Percentiles rank a stretch among this genome's conserved stretches.
phyloP scores from a whole-genome alignment of 1,140 invertebrate species.

The Atta texana region DNA sequence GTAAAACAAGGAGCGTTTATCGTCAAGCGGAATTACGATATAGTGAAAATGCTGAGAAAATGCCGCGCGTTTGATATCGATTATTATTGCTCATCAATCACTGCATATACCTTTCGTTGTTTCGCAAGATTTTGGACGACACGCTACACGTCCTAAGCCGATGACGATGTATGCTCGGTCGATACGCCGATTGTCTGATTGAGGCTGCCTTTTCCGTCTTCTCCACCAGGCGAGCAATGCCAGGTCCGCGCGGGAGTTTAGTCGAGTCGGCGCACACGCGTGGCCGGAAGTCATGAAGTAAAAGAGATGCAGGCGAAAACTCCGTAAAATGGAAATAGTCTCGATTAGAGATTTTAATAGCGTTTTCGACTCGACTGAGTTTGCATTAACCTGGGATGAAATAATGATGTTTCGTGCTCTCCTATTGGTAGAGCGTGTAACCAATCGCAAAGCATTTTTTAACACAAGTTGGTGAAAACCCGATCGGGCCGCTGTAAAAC shows the following conservation, averaged over 20 bases:
- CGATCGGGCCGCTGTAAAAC: too few species aligned
- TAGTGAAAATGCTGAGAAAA: not conserved
- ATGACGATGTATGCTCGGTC: constrained; percentile 82
- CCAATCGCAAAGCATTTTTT: too few species aligned
- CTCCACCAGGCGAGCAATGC: constrained; percentile 77
- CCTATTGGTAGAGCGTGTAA: too few species aligned
- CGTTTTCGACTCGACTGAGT: too few species aligned
- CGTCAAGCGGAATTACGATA: constrained; percentile 43
- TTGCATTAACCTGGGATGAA: too few species aligned
- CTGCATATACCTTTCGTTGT: constrained; percentile 41
- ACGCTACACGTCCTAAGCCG: not conserved
- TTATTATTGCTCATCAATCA: constrained; percentile 16
- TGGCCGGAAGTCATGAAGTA: not conserved
- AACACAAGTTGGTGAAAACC: too few species aligned
- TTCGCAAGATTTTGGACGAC: constrained; percentile 46
- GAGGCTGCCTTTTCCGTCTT: constrained; percentile 71
- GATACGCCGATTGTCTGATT: constrained; percentile 76
- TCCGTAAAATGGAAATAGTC: too few species aligned
- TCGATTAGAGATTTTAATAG: too few species aligned
- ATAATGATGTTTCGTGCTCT: too few species aligned
- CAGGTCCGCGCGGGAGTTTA: not conserved
- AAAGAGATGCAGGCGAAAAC: too few species aligned
- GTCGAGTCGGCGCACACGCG: not conserved
- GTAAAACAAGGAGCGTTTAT: constrained; percentile 63
- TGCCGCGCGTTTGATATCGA: constrained; percentile 31